A percentile compares a stretch with the other conserved stretches of the same genome.
Evolutionary conservation across 2,113 vertebrate genomes (phyloP).

Genomic region (Girardinichthys multiradiatus): DNA sequence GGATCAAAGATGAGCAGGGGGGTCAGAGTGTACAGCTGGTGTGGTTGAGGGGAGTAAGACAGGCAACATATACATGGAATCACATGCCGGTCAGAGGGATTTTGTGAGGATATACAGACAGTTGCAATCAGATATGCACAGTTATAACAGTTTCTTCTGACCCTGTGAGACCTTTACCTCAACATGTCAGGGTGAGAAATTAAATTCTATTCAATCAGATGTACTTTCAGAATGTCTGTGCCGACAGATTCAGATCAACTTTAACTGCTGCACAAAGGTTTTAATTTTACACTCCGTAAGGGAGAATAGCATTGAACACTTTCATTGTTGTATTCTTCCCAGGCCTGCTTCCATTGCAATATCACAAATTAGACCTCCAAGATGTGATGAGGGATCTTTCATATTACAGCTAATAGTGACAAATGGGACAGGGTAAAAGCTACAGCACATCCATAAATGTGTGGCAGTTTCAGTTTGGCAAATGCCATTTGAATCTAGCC

Average conservation of each 20-base stretch:
- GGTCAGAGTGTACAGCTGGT: constrained; percentile 78
- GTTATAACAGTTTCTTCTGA: constrained; percentile 2
- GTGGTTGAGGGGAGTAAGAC: constrained; percentile 42
- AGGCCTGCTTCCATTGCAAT: constrained; percentile 58
- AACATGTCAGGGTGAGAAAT: constrained; percentile 35
- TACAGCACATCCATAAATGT: constrained; percentile 41
- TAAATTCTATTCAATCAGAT: constrained; percentile 46
- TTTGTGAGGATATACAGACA: constrained; percentile 20
- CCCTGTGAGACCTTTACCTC: background rate
- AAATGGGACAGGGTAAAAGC: constrained; percentile 71
- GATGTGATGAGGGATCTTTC: constrained; percentile 74
- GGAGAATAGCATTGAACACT: constrained; percentile 52
- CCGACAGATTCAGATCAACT: constrained; percentile 55
- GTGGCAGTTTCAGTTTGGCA: constrained; percentile 53
- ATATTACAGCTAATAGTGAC: constrained; percentile 72
- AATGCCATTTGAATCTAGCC: constrained; percentile 33
- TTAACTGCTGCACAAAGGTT: constrained; percentile 46
- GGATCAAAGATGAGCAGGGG: constrained; percentile 75
- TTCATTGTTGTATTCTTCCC: constrained; percentile 62
- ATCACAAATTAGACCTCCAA: constrained; percentile 76
- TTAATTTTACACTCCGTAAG: constrained; percentile 66
- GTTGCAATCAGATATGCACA: background rate
- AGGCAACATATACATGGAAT: constrained; percentile 12
- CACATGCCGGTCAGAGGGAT: constrained; percentile 35
- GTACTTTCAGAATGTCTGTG: constrained; percentile 27